Evolutionary conservation across 2,888 invertebrate genomes (phyloP).

Genomic region (Sialis fuliginosa): DNA sequence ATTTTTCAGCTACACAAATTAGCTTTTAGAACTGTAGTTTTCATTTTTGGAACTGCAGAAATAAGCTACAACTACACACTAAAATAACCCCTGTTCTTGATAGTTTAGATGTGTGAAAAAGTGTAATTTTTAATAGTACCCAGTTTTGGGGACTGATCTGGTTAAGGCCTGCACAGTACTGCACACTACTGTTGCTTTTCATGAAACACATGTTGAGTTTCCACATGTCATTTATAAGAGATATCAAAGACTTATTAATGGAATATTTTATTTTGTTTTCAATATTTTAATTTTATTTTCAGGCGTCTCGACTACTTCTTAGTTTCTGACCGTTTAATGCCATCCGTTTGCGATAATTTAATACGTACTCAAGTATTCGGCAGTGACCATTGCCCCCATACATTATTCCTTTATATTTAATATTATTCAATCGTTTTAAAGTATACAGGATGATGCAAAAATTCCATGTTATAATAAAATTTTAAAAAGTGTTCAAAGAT

Average conservation of each 20-base stretch:
- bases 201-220: neutral
- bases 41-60: no score
- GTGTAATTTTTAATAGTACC: neutral
- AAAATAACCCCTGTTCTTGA: no score
- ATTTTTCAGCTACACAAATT: no score
- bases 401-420: constrained; percentile 48
- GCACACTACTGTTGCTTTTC: neutral
- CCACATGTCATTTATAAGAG: neutral
- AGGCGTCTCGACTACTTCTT: constrained; percentile 95
- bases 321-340: constrained; percentile 59
- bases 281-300: constrained; percentile 20
- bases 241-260: constrained; percentile 2
- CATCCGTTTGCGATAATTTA: constrained; percentile 66
- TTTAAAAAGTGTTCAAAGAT: no score
- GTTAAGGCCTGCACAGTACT: neutral
- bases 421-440: no score
- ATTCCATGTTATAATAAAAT: no score
- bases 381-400: constrained; percentile 92
- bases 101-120: no score
- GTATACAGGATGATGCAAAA: no score
- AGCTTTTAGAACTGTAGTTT: no score
- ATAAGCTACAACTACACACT: no score
- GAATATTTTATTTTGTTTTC: neutral
- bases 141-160: neutral
- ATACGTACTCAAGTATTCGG: constrained; percentile 71